Evolutionary conservation across 2,113 vertebrate genomes (phyloP).

Genomic region (Etheostoma cragini): DNA sequence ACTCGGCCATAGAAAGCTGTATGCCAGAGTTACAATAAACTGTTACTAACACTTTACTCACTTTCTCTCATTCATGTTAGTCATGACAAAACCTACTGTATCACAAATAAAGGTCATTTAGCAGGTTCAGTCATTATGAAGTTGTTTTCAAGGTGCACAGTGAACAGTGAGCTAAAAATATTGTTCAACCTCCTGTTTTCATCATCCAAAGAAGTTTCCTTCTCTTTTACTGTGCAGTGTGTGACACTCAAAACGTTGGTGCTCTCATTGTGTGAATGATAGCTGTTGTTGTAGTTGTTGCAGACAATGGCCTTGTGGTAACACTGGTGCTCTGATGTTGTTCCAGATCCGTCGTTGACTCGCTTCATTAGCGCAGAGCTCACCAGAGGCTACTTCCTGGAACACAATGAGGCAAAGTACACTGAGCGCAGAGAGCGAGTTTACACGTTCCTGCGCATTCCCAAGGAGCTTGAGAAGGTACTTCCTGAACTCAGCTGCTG

Average conservation of each 20-base stretch:
- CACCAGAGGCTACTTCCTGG: slow-evolving; percentile 97
- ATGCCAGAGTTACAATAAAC: not conserved
- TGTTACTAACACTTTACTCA: not conserved
- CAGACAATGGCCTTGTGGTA: slow-evolving; percentile 52
- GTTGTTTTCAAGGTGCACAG: not conserved
- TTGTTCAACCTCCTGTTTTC: not conserved
- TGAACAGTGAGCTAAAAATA: not conserved
- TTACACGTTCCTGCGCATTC: slow-evolving; percentile 97
- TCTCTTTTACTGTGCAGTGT: slow-evolving; percentile 25
- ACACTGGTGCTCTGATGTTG: slow-evolving; percentile 67
- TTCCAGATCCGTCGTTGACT: slow-evolving; percentile 91
- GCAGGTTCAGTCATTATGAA: not conserved
- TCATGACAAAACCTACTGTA: not conserved
- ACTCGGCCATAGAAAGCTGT: not conserved
- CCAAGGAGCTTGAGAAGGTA: slow-evolving; percentile 97
- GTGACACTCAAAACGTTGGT: not conserved
- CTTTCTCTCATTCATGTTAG: not conserved
- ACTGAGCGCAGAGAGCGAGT: slow-evolving; percentile 94
- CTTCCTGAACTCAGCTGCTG: slow-evolving; percentile 10
- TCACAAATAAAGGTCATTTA: not conserved
- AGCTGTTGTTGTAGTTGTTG: slow-evolving; percentile 43
- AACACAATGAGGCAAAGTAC: slow-evolving; percentile 98
- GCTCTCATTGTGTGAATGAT: slow-evolving; percentile 39
- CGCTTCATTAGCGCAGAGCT: slow-evolving; percentile 95
- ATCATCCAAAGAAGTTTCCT: slow-evolving; percentile 29